phyloP scores from a whole-genome alignment of 2,113 vertebrate species.

The Galemys pyrenaicus region DNA sequence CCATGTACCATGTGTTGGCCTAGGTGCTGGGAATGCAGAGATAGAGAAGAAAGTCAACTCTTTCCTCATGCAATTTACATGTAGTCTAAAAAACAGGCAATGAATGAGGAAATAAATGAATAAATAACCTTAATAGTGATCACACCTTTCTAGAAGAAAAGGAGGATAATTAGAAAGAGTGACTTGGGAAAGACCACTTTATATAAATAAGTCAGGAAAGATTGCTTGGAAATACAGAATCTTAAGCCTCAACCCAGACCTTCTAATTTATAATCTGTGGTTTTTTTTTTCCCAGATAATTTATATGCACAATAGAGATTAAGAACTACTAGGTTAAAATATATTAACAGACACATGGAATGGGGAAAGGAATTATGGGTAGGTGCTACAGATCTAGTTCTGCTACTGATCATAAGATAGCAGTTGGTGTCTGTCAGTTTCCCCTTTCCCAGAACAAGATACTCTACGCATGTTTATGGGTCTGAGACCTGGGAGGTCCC shows the following conservation, averaged over 20 bases:
- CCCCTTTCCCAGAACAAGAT: not conserved
- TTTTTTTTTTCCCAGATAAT: conserved; percentile 1
- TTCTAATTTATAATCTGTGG: not conserved
- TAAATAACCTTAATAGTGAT: not conserved
- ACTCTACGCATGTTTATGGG: not conserved
- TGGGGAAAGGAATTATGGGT: not conserved
- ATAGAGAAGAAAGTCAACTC: not conserved
- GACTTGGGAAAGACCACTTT: not conserved
- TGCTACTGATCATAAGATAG: not conserved
- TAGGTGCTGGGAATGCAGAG: not conserved
- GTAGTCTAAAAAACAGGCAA: not conserved
- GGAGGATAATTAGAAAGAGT: not conserved
- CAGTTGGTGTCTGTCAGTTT: not conserved
- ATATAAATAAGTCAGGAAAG: not conserved
- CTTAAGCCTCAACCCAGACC: not conserved
- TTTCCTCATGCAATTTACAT: not conserved
- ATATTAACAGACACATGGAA: not conserved
- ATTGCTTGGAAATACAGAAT: not conserved
- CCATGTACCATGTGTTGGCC: not conserved
- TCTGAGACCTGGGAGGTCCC: not conserved
- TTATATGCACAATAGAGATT: not conserved
- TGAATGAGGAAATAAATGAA: not conserved
- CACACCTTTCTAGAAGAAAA: not conserved
- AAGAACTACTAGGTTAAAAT: not conserved
- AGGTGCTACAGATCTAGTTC: not conserved